phyloP scores from a whole-genome alignment of 2,888 invertebrate genomes.

The Lasiommata megera region DNA sequence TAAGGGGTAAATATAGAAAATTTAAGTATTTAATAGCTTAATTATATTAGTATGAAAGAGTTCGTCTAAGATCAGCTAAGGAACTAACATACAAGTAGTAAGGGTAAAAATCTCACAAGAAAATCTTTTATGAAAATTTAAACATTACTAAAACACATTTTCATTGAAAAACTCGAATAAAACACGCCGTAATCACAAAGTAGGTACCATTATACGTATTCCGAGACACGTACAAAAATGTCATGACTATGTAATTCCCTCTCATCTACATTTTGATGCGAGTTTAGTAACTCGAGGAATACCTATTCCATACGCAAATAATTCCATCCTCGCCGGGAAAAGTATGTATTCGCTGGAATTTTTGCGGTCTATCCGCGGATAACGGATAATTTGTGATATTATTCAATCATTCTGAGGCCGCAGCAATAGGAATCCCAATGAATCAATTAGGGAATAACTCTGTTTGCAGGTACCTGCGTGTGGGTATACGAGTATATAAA shows the following conservation, averaged over 20 bases:
- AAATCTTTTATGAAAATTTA: conserved; percentile 6
- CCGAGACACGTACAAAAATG: conserved; percentile 37
- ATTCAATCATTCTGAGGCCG: conserved; percentile 9
- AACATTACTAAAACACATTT: conserved; percentile 8
- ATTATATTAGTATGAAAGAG: too few relatives aligned
- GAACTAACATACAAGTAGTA: too few relatives aligned
- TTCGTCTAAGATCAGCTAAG: too few relatives aligned
- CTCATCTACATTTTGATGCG: conserved; percentile 45
- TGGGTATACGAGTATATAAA: too few relatives aligned
- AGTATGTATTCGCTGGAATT: conserved; percentile 17
- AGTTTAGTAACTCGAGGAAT: conserved; percentile 42
- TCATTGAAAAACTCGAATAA: conserved; percentile 25
- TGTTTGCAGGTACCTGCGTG: too few relatives aligned
- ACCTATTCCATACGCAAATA: conserved; percentile 44
- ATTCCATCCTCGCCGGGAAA: conserved; percentile 18
- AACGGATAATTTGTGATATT: conserved; percentile 20
- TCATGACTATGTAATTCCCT: conserved; percentile 41
- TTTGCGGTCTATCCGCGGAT: conserved; percentile 25
- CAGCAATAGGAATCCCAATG: neutral
- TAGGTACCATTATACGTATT: conserved; percentile 27
- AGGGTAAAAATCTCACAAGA: neutral
- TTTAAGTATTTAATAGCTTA: too few relatives aligned
- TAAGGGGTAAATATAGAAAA: too few relatives aligned
- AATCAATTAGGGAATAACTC: too few relatives aligned
- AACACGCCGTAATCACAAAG: conserved; percentile 29